Conservation (phyloP, 2,888 invertebrate genomes). For the Anorthoa munda region DNA sequence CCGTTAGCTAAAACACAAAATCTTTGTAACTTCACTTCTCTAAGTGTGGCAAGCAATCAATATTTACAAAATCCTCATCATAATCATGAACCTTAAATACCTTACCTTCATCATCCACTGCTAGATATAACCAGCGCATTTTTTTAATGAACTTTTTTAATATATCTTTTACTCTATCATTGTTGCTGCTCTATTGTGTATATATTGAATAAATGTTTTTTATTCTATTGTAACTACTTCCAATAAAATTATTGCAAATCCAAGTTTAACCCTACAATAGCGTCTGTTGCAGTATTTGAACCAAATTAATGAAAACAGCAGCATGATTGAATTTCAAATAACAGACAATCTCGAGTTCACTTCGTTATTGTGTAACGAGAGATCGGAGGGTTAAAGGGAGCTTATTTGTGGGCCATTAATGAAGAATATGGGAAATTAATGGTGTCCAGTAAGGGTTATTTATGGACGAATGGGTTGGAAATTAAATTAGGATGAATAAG, state of each 20-base stretch:
- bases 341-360: slow-evolving; percentile 36
- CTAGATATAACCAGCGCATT: no score
- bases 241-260: background rate
- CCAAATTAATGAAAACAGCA: slow-evolving; percentile 28
- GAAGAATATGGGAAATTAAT: slow-evolving; percentile 37
- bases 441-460: slow-evolving; percentile 6
- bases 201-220: no score
- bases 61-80: no score
- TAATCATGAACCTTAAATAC: no score
- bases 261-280: background rate
- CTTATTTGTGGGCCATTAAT: slow-evolving; percentile 52
- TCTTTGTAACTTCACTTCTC: no score
- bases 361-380: slow-evolving; percentile 71
- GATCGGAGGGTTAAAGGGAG: slow-evolving; percentile 34
- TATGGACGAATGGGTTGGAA: background rate
- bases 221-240: no score
- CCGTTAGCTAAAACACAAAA: background rate
- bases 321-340: slow-evolving; percentile 39
- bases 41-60: no score
- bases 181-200: no score
- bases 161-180: no score
- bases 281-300: slow-evolving; percentile 2
- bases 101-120: no score
- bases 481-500: slow-evolving; percentile 4
- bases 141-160: no score